Base-by-base conservation (phyloP, 1,140 invertebrate species). In the Rhopalosiphum padi region DNA sequence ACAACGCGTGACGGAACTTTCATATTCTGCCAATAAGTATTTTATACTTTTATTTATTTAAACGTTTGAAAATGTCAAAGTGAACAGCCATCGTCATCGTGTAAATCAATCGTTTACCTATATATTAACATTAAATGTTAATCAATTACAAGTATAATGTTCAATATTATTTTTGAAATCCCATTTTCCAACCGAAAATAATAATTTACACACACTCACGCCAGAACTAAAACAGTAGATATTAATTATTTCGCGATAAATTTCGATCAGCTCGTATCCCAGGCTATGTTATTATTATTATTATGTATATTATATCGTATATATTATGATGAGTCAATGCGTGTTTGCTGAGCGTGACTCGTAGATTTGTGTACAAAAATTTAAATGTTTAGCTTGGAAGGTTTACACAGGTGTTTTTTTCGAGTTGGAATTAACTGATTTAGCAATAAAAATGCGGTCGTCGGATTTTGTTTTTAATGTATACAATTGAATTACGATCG, bases 401-500 rank as follows among this genome's bases (percentile, higher is more conserved):
- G 30, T 77, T 6, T 77, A 35, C 60, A n/a, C 60, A 68, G 60
- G n/a, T 68, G 60, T n/a, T n/a, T 68, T 68, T 68, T n/a, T 5
- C 5, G 3, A 77, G 30, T 77, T 15, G 60, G 15, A 77, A 77
- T 77, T 77, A 77, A 77, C 60, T 77, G 60, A 77, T 77, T 77
- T 77, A 77, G 60, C 11, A n/a, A 77, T 77, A 77, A 77, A 77
- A 77, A 77, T 5, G 30, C 30, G 15, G 60, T 35, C 60, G 30
- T 77, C n/a, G 15, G 30, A n/a, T 77, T 77, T 77, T 15, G 5
- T 77, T 30, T 77, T 77, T 77, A 35, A 77, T 77, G 30, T 77
- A 35, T 77, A 77, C 30, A 77, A 77, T n/a, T 77, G 60, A 77
- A 77, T 77, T 77, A 77, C 60, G 60, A 77, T 77, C 60, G n/a